Conservation (phyloP, 2,113 vertebrate genomes). For the Engraulis encrasicolus region DNA sequence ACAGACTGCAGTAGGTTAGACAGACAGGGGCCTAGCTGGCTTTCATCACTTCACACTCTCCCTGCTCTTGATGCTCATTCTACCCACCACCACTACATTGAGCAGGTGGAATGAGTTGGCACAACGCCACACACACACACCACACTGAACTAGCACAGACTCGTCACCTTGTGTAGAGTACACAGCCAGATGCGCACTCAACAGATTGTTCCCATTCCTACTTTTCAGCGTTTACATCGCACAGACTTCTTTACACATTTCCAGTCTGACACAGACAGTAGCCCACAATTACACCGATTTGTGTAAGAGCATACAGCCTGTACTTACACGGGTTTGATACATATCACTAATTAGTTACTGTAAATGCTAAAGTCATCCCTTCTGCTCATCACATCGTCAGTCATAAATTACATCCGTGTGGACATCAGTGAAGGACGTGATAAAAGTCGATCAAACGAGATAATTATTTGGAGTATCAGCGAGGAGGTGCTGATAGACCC, state of each 20-base stretch:
- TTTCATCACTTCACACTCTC: not conserved
- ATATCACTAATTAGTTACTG: not conserved
- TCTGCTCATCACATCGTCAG: not conserved
- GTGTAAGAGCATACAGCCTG: not conserved
- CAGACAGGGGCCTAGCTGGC: not conserved
- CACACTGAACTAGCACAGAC: not conserved
- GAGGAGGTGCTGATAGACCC: constrained; percentile 4
- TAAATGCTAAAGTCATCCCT: not conserved
- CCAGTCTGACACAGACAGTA: not conserved
- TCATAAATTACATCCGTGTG: not conserved
- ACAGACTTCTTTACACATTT: not conserved
- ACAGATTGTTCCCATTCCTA: not conserved
- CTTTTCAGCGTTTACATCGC: not conserved
- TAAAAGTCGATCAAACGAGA: constrained; percentile 11
- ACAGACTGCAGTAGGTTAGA: too few species aligned
- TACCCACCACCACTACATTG: constrained; percentile 9
- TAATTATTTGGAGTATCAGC: constrained; percentile 16
- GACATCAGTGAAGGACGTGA: not conserved
- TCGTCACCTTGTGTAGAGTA: not conserved
- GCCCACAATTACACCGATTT: not conserved
- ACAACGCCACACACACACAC: not conserved
- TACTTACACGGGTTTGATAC: not conserved
- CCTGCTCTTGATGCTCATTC: not conserved
- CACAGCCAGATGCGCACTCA: too few species aligned
- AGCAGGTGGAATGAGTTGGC: not conserved